A percentile compares a stretch with the other conserved stretches of the same genome.
Evolutionary conservation across 2,797 vertebrate genomes (phyloP).

Genomic region (Toxotes lorentzi): DNA sequence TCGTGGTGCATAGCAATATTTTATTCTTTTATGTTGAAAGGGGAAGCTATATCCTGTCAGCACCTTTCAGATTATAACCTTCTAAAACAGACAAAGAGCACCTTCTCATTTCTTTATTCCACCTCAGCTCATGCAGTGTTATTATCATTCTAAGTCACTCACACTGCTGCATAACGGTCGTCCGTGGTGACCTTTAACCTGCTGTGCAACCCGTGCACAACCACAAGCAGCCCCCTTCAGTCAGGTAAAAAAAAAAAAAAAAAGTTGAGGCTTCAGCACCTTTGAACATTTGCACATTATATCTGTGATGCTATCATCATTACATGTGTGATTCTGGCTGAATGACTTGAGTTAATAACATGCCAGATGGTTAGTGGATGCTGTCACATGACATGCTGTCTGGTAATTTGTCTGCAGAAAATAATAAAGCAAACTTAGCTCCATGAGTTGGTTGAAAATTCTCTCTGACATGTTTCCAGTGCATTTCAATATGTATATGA

Average conservation of each 20-base stretch:
- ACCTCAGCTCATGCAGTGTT: slow-evolving; percentile 3
- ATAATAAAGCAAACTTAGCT: not conserved
- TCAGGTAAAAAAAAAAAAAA: too few species aligned
- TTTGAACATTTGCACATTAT: not conserved
- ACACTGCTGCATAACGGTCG: slow-evolving; percentile 9
- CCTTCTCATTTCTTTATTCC: slow-evolving; percentile 5
- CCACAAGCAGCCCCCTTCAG: not conserved
- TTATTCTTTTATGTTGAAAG: slow-evolving; percentile 37
- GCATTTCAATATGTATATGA: too few species aligned
- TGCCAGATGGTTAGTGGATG: not conserved
- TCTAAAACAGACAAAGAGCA: not conserved
- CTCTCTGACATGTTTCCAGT: too few species aligned
- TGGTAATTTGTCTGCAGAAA: slow-evolving; percentile 29
- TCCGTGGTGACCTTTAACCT: slow-evolving; percentile 19
- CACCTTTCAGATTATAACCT: not conserved
- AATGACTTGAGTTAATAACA: not conserved
- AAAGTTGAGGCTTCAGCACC: not conserved
- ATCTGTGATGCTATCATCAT: not conserved
- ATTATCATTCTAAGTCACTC: slow-evolving; percentile 37
- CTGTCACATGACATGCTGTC: not conserved
- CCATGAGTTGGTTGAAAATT: too few species aligned
- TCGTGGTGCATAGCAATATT: not conserved
- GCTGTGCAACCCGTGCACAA: not conserved
- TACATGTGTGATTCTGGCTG: not conserved
- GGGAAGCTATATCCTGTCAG: not conserved